These are phyloP conservation scores for Myanophis thanlyinensis DNA, from an alignment of 2,113 vertebrate species.

Conservation along the genomic window DNA sequence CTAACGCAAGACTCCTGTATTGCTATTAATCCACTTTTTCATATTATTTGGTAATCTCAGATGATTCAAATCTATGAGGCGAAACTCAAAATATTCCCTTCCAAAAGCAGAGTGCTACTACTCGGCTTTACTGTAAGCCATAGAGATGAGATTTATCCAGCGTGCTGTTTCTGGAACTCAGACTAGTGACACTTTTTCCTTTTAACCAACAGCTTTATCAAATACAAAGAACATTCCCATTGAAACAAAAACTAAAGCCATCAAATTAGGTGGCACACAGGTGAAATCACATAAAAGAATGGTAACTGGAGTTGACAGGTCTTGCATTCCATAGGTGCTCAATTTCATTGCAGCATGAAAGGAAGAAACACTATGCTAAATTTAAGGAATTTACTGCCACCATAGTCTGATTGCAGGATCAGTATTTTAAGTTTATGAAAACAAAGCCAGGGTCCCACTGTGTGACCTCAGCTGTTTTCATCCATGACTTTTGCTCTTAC, in stretches of 20 bases:
- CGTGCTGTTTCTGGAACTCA: background rate
- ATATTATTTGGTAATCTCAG: background rate
- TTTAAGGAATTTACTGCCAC: slow-evolving; percentile 13
- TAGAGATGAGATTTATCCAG: background rate
- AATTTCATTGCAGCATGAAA: background rate
- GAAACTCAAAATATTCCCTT: background rate
- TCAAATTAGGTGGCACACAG: background rate
- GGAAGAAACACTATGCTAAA: background rate
- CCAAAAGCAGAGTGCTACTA: background rate
- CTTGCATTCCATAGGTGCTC: slow-evolving; percentile 1
- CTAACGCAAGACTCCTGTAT: background rate
- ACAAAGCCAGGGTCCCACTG: background rate
- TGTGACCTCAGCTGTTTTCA: background rate
- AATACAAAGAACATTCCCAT: background rate
- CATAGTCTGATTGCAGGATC: background rate
- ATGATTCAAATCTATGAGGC: background rate
- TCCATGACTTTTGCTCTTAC: background rate
- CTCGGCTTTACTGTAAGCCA: background rate
- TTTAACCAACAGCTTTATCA: background rate
- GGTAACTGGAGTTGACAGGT: slow-evolving; percentile 10
- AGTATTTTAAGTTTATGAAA: slow-evolving; percentile 2
- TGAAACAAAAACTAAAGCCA: background rate
- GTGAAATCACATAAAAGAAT: slow-evolving; percentile 1
- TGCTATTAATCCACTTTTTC: background rate
- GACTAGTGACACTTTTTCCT: background rate